Evolutionary conservation across 2,113 vertebrate genomes (phyloP), one percentile per base, ranked within the genome.

Genomic region (Ondatra zibethicus): DNA sequence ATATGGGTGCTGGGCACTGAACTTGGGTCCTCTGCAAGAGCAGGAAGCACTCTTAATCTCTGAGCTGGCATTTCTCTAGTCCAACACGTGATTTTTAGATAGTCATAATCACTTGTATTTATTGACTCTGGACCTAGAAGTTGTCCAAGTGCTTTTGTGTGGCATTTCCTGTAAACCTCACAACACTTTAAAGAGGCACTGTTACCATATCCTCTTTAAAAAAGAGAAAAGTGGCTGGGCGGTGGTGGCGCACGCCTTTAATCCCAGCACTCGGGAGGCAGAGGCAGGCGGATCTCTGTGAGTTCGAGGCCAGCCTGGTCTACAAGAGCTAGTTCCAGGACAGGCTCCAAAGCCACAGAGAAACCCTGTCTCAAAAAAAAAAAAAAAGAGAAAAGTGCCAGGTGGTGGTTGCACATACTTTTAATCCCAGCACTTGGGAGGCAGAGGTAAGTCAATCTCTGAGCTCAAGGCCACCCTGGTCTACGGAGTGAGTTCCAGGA

Each of bases 121-220:
- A 81, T 19, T 63, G 29, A 91, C 55, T 95, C 45, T 76, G n/a
- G 72, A 85, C 27, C 58, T 52, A 47, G 73, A 90, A 88, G 23
- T 92, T 47, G 61, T 45, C 70, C 25, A 42, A 75, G 29, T 50
- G 45, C 33, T 77, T 88, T 92, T 17, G 21, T 73, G 52, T 33
- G 65, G 42, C n/a, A 68, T 47, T 42, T 92, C 45, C n/a, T 92
- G 3, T 85, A 92, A 93, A 68, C 33, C 21, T 92, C 76, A 89
- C 75, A 88, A 63, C 19, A 39, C 21, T 61, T 13, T 68, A 85
- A 88, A 89, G n/a, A 77, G 42, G 23, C 5, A 47, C 19, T 58
- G 11, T 66, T 33, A 66, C 33, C 16, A 66, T 86, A 63, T 66
- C 61, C 63, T 4, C 27, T 33, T 85, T 86, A 10, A 65, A 45